Conservation (phyloP, 2,888 invertebrate genomes). For the Mystacides longicornis region DNA sequence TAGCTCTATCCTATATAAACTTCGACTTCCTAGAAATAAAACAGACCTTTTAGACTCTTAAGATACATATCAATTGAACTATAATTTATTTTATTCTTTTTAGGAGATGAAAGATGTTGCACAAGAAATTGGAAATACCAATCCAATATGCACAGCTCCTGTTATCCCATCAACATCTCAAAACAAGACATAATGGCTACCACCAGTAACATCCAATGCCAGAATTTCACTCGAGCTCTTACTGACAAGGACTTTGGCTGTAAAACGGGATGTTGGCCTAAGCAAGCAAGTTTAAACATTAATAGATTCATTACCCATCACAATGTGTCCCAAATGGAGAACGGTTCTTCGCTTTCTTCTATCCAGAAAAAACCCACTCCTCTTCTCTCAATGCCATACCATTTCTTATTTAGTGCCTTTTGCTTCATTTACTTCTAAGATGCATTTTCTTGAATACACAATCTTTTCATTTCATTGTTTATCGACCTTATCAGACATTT, state of each 20-base stretch:
- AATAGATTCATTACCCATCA: slow-evolving; percentile 34
- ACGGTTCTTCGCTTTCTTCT: no score
- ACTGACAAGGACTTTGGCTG: slow-evolving; percentile 30
- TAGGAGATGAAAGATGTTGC: slow-evolving; percentile 12
- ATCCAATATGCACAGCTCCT: slow-evolving; percentile 31
- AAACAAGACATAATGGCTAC: slow-evolving; percentile 32
- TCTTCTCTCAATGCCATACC: no score
- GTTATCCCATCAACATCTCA: slow-evolving; percentile 35
- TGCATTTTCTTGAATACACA: no score
- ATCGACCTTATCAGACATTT: no score
- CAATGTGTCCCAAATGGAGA: slow-evolving; percentile 37
- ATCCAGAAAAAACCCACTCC: no score
- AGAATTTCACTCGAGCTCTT: slow-evolving; percentile 35
- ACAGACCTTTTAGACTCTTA: no score
- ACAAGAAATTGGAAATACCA: slow-evolving; percentile 1
- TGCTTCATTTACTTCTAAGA: no score
- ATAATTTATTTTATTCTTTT: background rate
- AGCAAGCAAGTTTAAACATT: slow-evolving; percentile 26
- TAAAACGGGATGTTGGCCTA: slow-evolving; percentile 25
- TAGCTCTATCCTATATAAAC: no score
- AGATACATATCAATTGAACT: no score
- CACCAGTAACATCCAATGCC: slow-evolving; percentile 31
- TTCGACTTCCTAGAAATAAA: no score
- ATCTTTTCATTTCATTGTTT: background rate
- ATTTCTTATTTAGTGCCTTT: no score